Evolutionary conservation across 2,113 vertebrate genomes (phyloP), one percentile per base, ranked within the genome.

Genomic region (Eonycteris spelaea): DNA sequence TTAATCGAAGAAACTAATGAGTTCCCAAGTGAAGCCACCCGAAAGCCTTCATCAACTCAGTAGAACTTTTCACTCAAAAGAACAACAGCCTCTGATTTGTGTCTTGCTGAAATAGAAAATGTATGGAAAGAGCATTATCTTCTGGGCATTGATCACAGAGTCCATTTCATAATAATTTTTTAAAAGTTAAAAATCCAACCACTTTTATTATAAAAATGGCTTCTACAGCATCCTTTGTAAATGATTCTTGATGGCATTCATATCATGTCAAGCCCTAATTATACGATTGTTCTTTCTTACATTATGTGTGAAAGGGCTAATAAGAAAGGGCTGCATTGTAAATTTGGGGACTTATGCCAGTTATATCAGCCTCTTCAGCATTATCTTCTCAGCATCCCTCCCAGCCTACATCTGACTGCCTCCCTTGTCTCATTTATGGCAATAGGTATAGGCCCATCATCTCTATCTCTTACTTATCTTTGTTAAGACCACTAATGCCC

Each of bases 361-460:
- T 55, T 35, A 35, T 43, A 22, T 1, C 9, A 1, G 1, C 8
- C n/a, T 95, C 55, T 59, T 63, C n/a, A 73, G 59, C 2, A 2
- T 55, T n/a, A 9, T 55, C 28, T 51, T 22, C 13, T 83, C 61
- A 51, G 33, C 3, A 38, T 40, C 2, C 11, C 30, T 40, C 15
- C 28, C 14, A 21, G 10, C 19, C 13, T 38, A 35, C 6, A 0
- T 14, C 19, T 5, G 3, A 0, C 55, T 35, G 26, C 33, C 14
- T 38, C 33, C 16, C 9, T 1, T 40, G 2, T 26, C 57, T 57
- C 21, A 1, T 18, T 26, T 59, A 24, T 9, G 11, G 22, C 18
- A 67, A 9, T 16, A 83, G 51, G 16, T 40, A 2, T 6, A 61
- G n/a, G 22, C 11, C 14, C 38, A 8, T 18, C 5, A 0, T 9